A percentile compares a stretch with the other conserved stretches of the same genome.
phyloP scores from a whole-genome alignment of 2,888 invertebrate species.

The Drosophila gaucha region DNA sequence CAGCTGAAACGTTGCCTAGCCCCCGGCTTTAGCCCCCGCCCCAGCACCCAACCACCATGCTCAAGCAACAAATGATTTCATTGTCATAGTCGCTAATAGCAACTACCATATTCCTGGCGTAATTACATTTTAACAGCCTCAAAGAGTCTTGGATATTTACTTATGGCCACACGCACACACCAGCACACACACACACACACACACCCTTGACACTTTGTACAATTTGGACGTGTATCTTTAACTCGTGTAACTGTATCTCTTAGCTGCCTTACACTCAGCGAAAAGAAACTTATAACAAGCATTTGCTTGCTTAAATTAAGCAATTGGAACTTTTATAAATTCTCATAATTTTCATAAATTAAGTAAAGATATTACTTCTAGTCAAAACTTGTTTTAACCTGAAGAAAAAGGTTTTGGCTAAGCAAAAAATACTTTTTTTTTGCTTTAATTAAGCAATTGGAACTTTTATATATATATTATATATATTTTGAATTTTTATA shows the following conservation, averaged over 20 bases:
- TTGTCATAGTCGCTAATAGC: conserved; percentile 79
- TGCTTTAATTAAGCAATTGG: too few species aligned
- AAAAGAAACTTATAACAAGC: background rate
- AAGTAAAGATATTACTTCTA: too few species aligned
- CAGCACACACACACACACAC: conserved; percentile 10
- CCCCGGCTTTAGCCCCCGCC: background rate
- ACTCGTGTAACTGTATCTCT: conserved; percentile 15
- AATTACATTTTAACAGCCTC: conserved; percentile 79
- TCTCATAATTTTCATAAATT: too few species aligned
- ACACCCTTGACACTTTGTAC: conserved; percentile 35
- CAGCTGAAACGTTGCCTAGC: conserved; percentile 48
- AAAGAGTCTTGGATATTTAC: conserved; percentile 69
- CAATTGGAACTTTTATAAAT: background rate
- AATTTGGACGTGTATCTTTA: conserved; percentile 22
- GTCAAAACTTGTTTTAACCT: too few species aligned
- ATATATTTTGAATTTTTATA: too few species aligned
- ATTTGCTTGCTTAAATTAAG: too few species aligned
- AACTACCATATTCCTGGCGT: conserved; percentile 65
- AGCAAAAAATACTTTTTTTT: too few species aligned
- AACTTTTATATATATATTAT: too few species aligned
- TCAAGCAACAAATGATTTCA: conserved; percentile 64
- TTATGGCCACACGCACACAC: conserved; percentile 49
- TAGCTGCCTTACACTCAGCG: conserved; percentile 2
- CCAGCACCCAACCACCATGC: background rate
- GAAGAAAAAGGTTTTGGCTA: too few species aligned